Evolutionary conservation across 1,140 invertebrate genomes (phyloP).

Genomic region (Conus ventricosus): DNA sequence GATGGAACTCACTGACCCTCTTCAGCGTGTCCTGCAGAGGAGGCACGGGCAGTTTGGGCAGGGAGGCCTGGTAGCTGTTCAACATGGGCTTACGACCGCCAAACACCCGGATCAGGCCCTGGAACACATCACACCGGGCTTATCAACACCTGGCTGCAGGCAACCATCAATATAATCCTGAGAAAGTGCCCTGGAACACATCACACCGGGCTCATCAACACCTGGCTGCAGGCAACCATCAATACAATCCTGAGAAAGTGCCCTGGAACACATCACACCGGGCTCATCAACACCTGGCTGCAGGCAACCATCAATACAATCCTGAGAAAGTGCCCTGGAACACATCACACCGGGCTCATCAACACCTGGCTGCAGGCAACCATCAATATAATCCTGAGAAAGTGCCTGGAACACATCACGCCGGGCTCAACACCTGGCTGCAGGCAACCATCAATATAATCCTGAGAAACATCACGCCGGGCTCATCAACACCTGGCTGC

Average conservation of each 20-base stretch:
- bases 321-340: conserved; percentile 40
- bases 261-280: conserved; percentile 44
- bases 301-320: no score
- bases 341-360: background rate
- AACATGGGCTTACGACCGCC: conserved; percentile 87
- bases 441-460: no score
- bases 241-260: no score
- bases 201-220: background rate
- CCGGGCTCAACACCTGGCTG: no score
- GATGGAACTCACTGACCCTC: conserved; percentile 81
- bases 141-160: background rate
- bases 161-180: no score
- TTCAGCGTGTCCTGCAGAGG: conserved; percentile 89
- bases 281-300: background rate
- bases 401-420: conserved; percentile 44
- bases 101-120: conserved; percentile 57
- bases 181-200: conserved; percentile 43
- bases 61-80: conserved; percentile 96
- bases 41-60: conserved; percentile 94
- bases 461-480: background rate
- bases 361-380: background rate
- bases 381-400: no score
- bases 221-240: background rate
- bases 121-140: conserved; percentile 12
- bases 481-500: no score